Evolutionary conservation across 2,888 invertebrate genomes (phyloP).

Genomic region (Nudaria mundana): DNA sequence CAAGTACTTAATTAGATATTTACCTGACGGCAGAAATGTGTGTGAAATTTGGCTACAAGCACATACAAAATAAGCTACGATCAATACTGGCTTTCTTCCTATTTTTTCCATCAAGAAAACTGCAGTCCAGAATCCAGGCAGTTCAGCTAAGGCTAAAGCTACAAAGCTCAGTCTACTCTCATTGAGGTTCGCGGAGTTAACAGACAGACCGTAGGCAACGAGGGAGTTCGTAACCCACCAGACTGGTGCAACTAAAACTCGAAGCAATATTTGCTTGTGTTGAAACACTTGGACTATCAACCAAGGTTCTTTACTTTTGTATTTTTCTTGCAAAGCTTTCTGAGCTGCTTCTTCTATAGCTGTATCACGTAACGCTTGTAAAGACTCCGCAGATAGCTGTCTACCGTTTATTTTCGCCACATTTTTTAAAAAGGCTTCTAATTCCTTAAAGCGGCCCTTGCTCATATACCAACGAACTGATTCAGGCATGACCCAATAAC

Average conservation of each 20-base stretch:
- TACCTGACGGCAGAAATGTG: slow-evolving; percentile 76
- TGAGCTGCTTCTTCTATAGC: slow-evolving; percentile 46
- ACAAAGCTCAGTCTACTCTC: slow-evolving; percentile 83
- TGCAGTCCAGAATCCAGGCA: slow-evolving; percentile 84
- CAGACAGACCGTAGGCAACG: slow-evolving; percentile 83
- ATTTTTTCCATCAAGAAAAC: slow-evolving; percentile 79
- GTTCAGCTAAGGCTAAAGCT: slow-evolving; percentile 81
- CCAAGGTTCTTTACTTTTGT: slow-evolving; percentile 48
- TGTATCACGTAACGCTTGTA: slow-evolving; percentile 43
- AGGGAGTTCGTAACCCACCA: slow-evolving; percentile 84
- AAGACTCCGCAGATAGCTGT: slow-evolving; percentile 52
- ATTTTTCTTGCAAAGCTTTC: slow-evolving; percentile 30
- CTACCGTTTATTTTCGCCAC: slow-evolving; percentile 83
- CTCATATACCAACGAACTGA: slow-evolving; percentile 89
- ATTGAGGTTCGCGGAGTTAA: slow-evolving; percentile 83
- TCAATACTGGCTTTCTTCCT: slow-evolving; percentile 81
- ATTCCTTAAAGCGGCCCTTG: slow-evolving; percentile 84
- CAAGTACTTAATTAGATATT: slow-evolving; percentile 12
- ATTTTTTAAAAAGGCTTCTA: slow-evolving; percentile 81
- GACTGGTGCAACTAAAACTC: slow-evolving; percentile 58
- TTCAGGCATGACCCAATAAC: slow-evolving; percentile 86
- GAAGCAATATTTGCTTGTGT: slow-evolving; percentile 46
- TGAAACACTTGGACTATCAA: slow-evolving; percentile 51
- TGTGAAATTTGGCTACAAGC: slow-evolving; percentile 80
- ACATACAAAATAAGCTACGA: slow-evolving; percentile 79